These are phyloP conservation scores for Rhopalosiphum nymphaeae DNA, from an alignment of 2,888 invertebrate species.

Conservation along the genomic window DNA sequence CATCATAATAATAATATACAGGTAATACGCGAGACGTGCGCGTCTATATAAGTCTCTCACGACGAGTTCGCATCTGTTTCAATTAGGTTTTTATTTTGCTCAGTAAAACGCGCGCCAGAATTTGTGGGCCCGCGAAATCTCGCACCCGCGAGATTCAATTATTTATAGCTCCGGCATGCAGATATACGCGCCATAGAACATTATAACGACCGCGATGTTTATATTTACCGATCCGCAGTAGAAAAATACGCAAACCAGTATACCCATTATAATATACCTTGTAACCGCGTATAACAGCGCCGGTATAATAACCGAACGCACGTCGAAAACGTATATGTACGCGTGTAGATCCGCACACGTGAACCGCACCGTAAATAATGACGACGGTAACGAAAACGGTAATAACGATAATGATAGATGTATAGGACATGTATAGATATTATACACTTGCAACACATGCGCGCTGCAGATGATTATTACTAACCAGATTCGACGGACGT, in stretches of 20 bases:
- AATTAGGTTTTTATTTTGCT: neutral
- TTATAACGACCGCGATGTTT: neutral
- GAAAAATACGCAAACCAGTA: neutral
- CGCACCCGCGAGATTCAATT: neutral
- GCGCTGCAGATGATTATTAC: neutral
- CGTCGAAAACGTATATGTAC: neutral
- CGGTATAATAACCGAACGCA: neutral
- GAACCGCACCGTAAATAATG: neutral
- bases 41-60: neutral
- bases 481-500: constrained; percentile 22
- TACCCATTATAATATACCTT: neutral
- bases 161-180: neutral
- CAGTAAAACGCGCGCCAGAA: neutral
- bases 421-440: too few relatives aligned
- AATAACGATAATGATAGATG: neutral
- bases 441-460: neutral
- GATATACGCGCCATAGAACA: neutral
- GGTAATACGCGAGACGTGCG: neutral
- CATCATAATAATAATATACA: neutral
- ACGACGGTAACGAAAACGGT: neutral
- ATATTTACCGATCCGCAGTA: neutral
- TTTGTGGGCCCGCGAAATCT: neutral
- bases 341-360: neutral
- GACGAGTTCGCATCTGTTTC: neutral
- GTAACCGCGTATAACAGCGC: neutral